Base-by-base conservation (phyloP, 2,113 vertebrate species). In the Pterocles burchelli region DNA sequence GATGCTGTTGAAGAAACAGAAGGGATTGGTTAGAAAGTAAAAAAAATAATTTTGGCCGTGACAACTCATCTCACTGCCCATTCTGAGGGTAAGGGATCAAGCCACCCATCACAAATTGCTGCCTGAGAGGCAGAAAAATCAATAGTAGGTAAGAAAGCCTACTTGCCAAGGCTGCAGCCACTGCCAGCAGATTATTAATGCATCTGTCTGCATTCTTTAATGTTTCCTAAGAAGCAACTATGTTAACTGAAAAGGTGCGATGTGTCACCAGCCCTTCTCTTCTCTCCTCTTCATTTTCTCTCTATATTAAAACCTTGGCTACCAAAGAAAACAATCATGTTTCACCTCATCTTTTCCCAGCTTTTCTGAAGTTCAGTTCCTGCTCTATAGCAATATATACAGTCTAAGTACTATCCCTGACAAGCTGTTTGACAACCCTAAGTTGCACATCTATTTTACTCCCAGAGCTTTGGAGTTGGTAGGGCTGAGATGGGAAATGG, bases 291-390 rank as follows among this genome's bases (percentile, higher is more conserved):
- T 96, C 96, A 85, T 96, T 92, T 97, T 95, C 90, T 75, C 85
- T 75, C 90, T 81, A 87, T 95, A 96, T 96, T 96, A 96, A 97
- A 96, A 96, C 54, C 85, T 92, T 93, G 88, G 93, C 96, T 97
- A 96, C 96, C 95, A 97, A 95, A 97, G 96, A 97, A 97, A 96
- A 96, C 90, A 96, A 95, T 97, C 96, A 93, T 7, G 76, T 76
- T 93, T 96, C 96, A 97, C 96, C 95, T 96, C 95, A 96, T 97
- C 96, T 95, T 96, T 96, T 95, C 96, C 96, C 96, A 96, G 95
- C 70, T 97, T 96, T 97, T 87, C 94, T 79, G 92, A 96, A 96
- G 92, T 82, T 90, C 92, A 93, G 93, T 94, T 94, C 96, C 95
- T 96, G 96, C 90, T 97, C 88, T 49, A 19, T 65, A 72, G 90